Base-by-base conservation (phyloP, 2,113 vertebrate genomes). In the Apteryx owenii region DNA sequence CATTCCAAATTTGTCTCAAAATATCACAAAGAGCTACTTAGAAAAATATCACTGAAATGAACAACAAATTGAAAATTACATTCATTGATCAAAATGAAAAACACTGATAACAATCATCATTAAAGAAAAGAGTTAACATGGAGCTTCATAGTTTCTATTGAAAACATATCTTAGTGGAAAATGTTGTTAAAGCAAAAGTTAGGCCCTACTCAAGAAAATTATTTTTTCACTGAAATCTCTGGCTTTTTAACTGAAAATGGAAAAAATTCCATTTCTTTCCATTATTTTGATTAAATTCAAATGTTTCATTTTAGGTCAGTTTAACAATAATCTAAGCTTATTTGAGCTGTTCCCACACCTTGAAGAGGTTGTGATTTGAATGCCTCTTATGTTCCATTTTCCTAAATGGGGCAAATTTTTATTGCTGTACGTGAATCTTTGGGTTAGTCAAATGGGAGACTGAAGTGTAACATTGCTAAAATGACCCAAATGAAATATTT, bases 21-120 rank as follows among this genome's bases (percentile, higher is more conserved):
- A 88, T 90, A 76, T 92, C 82, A 92, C 54, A 81, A 53, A 85
- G 70, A 88, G 51, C 73, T 91, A 60, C 82, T 91, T 33, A 84
- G 66, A 73, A 94, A 93, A 95, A 78, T 21, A 77, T 42, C 6
- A 60, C 4, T 85, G 76, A 90, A 90, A 61, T 83, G 29, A 93
- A 91, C 44, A 90, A 60, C 26, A 71, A 82, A 75, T 72, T 86
- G 77, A 92, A 90, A 78, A 88, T 88, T 81, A 58, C 38, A 92
- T 65, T 83, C 4, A 3, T 66, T 93, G 68, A 86, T 93, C 40
- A 81, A 83, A 90, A 85, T 81, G 33, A 90, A 93, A 96, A 96
- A 75, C 60, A 92, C 36, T 17, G 65, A 76, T 76, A 95, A 89
- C 76, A 89, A 91, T 23, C 36, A n/a, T 85, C 79, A 83, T 62